Base-by-base conservation (phyloP, 2,113 vertebrate species). In the Poecilia latipinna region DNA sequence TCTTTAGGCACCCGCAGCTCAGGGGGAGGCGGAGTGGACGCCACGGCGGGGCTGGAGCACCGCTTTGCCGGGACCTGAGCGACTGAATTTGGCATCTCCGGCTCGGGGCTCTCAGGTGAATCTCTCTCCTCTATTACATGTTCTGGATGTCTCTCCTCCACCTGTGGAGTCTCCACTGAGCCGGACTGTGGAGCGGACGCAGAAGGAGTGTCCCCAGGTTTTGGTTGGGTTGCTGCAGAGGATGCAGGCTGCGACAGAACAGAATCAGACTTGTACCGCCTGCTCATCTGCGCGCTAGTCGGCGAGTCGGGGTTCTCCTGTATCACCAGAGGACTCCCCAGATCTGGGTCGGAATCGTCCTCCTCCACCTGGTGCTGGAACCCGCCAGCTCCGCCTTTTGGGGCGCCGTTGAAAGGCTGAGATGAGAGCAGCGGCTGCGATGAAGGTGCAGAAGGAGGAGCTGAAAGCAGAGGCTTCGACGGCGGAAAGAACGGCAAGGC, bases 51-150 rank as follows among this genome's bases (percentile, higher is more conserved):
- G 57, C 93, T 93, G 90, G 92, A 92, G 91, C 95, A 13, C 76
- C 91, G 90, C 24, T 94, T 92, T 0, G 92, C 61, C 0, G 82
- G 37, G 11, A 74, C 83, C 69, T 92, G 88, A 61, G 88, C 82
- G 0, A 86, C 75, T 11, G 89, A 83, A 77, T 92, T 90, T 60
- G 90, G 87, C 64, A 88, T 86, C 86, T 95, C 95, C 3, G 94
- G 93, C 80, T 95, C 95, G 6, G 95, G 95, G 78, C 95, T 95
- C 82, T 95, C 94, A 0, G 95, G 95, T 0, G 95, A 95, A 82
- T 95, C 95, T 75, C 95, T 82, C 82, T 95, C 95, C 39, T 95
- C 95, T 1, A 95, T 95, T 44, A 95, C 93, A 0, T 95, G 95
- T 54, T 94, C 94, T 15, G 93, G 82, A 33, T 94, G 87, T 69